Evolutionary conservation across 2,888 invertebrate genomes (phyloP), one percentile per base, ranked within the genome.

Genomic region (Lepidocyrtoides sp.): DNA sequence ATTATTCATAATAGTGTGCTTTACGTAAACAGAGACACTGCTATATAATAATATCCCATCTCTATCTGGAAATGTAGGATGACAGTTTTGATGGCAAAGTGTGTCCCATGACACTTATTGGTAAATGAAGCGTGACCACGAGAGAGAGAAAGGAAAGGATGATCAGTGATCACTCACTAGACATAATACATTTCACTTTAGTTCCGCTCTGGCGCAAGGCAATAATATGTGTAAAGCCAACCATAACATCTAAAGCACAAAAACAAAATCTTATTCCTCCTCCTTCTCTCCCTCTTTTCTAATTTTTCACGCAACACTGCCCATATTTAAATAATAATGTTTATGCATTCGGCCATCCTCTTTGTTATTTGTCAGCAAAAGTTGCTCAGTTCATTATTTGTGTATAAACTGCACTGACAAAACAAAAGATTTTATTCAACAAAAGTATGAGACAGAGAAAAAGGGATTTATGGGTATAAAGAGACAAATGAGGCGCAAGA

Each of bases 121-220:
- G 66, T 57, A 85, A 90, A 90, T 90, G 90, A 90, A 84, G 84
- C 79, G 69, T 84, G 69, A 63, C 85, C 32, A 79, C 14, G 29
- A 12, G 26, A 26, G 32, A 1, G 63, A 63, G 63, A 63, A 12
- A 36, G 36, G 17, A 36, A 36, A 48, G 23, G 32, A 57, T 79
- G 29, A 54, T n/a, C n/a, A n/a, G n/a, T 26, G 26, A 57, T 57
- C 26, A 63, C 5, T n/a, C n/a, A n/a, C n/a, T n/a, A n/a, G n/a
- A n/a, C 29, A 60, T 20, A 82, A 82, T 63, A 51, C 48, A 14
- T 54, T 85, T 63, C 77, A 72, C 20, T 72, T 48, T 75, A 36
- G 79, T 79, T 57, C 54, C 20, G 79, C 57, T 79, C 57, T 36
- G 8, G 12, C 36, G 57, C 79, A 57, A 32, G 10, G 17, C 32